Conservation (phyloP, 2,113 vertebrate species). For the Toxotes jaculatrix region DNA sequence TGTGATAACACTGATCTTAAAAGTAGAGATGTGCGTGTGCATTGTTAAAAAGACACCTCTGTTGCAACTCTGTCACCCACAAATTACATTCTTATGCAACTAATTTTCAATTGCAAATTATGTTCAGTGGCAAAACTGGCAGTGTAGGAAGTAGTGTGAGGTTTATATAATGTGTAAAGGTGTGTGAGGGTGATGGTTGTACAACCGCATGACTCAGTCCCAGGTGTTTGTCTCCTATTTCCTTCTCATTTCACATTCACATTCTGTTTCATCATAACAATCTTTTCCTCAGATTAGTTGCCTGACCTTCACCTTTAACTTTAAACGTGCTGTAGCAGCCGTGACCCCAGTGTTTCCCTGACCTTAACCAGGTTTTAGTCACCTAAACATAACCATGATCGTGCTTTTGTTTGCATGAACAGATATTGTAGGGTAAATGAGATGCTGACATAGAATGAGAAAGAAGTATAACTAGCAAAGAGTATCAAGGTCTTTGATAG, state of each 20-base stretch:
- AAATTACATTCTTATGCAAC: constrained; percentile 12
- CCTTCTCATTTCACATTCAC: constrained; percentile 5
- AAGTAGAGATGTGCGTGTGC: background rate
- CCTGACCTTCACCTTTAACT: background rate
- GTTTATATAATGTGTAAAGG: background rate
- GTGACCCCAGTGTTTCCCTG: too few species aligned
- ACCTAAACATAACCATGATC: background rate
- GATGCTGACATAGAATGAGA: background rate
- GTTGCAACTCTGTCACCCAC: too few species aligned
- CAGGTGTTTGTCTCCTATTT: background rate
- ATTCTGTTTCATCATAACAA: background rate
- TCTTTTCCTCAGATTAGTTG: background rate
- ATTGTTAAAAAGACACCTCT: background rate
- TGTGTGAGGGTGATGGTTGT: constrained; percentile 1
- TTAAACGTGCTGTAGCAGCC: background rate
- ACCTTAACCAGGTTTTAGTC: background rate
- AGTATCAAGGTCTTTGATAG: constrained; percentile 38
- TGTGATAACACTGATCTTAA: constrained; percentile 36
- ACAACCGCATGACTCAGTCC: constrained; percentile 7
- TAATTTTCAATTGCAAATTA: background rate
- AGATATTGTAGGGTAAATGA: background rate
- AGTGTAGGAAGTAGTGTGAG: background rate
- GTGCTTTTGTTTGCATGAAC: background rate
- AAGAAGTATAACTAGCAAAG: constrained; percentile 5
- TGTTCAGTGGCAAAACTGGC: background rate